These are phyloP conservation scores for Bombus difficillimus DNA, from an alignment of 1,140 invertebrate genomes.

Conservation along the genomic window DNA sequence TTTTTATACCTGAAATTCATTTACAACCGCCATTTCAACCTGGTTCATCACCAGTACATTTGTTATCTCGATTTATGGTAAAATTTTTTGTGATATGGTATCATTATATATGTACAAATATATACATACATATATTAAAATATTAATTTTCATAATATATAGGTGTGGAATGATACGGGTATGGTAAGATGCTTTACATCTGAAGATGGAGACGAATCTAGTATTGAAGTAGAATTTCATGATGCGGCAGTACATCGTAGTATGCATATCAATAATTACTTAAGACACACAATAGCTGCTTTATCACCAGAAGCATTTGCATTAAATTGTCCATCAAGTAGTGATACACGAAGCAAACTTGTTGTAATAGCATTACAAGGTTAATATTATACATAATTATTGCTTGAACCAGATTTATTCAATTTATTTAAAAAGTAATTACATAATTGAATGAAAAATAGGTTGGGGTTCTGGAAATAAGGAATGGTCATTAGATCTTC, in stretches of 20 bases:
- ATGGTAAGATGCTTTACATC: slow-evolving; percentile 89
- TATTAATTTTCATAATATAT: slow-evolving; percentile 42
- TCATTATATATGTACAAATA: background rate
- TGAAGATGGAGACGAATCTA: slow-evolving; percentile 87
- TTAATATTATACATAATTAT: slow-evolving; percentile 43
- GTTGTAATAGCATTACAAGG: slow-evolving; percentile 79
- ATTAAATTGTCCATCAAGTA: slow-evolving; percentile 88
- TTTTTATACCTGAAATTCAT: slow-evolving; percentile 80
- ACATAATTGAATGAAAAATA: slow-evolving; percentile 45
- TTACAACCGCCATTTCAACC: slow-evolving; percentile 94
- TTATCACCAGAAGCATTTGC: slow-evolving; percentile 91
- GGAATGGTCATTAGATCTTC: slow-evolving; percentile 92
- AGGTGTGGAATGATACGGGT: slow-evolving; percentile 94
- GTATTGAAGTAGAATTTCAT: slow-evolving; percentile 98
- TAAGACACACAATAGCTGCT: slow-evolving; percentile 91
- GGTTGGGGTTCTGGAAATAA: slow-evolving; percentile 89
- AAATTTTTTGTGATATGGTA: slow-evolving; percentile 42
- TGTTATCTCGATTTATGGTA: slow-evolving; percentile 92
- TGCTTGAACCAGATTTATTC: background rate
- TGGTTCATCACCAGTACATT: slow-evolving; percentile 92
- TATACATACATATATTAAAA: background rate
- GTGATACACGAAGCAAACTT: slow-evolving; percentile 83
- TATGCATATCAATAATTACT: slow-evolving; percentile 93
- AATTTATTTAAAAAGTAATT: slow-evolving; percentile 5
- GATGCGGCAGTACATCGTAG: slow-evolving; percentile 94